Percentiles rank a stretch among this genome's conserved stretches.
phyloP scores from a whole-genome alignment of 2,797 vertebrate genomes.

The Cirrhinus molitorella region DNA sequence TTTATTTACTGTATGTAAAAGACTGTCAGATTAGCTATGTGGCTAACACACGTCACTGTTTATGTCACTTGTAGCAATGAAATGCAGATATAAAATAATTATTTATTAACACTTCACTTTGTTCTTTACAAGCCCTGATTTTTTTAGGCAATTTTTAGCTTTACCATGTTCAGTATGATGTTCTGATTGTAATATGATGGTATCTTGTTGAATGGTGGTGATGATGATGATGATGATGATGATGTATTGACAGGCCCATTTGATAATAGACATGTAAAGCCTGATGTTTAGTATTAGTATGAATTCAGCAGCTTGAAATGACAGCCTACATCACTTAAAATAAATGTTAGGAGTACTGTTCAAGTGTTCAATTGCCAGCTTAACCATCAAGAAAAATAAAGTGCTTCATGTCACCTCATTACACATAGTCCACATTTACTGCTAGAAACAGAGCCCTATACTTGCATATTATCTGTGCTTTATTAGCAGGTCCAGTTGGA shows the following conservation, averaged over 20 bases:
- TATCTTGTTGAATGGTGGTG: not conserved
- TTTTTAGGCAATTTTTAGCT: not conserved
- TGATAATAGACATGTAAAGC: not conserved
- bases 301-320: not conserved
- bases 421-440: not conserved
- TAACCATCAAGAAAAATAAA: not conserved
- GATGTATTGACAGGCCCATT: not conserved
- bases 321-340: not conserved
- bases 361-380: not conserved
- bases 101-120: no score
- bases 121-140: no score
- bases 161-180: not conserved
- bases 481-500: no score
- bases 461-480: not conserved
- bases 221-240: not conserved
- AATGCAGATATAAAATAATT: not conserved
- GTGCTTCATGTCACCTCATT: not conserved
- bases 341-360: not conserved
- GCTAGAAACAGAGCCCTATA: not conserved
- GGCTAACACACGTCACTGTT: slow-evolving; percentile 47
- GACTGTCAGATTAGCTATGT: slow-evolving; percentile 8
- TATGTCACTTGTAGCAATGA: slow-evolving; percentile 11
- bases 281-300: not conserved
- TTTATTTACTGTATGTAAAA: not conserved
- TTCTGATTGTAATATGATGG: not conserved